Percentiles rank a stretch among this genome's conserved stretches.
Evolutionary conservation across 2,797 vertebrate species (phyloP).

Genomic region (Helostoma temminkii): DNA sequence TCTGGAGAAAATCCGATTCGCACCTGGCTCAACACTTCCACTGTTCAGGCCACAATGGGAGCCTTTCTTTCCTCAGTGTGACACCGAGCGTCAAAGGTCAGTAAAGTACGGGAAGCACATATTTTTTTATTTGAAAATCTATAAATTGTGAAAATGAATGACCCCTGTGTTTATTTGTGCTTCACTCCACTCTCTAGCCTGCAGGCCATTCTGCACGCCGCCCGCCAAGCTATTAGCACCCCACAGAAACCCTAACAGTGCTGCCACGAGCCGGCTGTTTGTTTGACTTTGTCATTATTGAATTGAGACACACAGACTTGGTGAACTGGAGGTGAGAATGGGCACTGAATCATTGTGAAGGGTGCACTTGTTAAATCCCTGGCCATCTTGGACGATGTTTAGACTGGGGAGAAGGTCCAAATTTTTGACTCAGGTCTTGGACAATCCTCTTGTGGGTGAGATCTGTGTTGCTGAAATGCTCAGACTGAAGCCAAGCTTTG

Average conservation of each 20-base stretch:
- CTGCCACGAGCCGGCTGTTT: constrained; percentile 70
- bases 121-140: constrained; percentile 81
- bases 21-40: constrained; percentile 67
- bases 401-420: constrained; percentile 64
- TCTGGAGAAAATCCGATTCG: constrained; percentile 53
- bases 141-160: constrained; percentile 82
- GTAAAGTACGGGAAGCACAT: constrained; percentile 77
- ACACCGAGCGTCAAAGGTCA: constrained; percentile 69
- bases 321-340: constrained; percentile 55
- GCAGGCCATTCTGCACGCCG: constrained; percentile 62
- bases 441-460: constrained; percentile 48
- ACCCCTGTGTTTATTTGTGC: constrained; percentile 80
- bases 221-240: constrained; percentile 75
- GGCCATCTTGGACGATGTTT: constrained; percentile 67
- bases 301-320: constrained; percentile 60
- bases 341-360: constrained; percentile 62
- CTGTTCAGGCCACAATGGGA: constrained; percentile 68
- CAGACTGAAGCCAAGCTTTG: constrained; percentile 56
- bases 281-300: constrained; percentile 79
- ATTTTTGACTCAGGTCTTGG: constrained; percentile 56
- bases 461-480: constrained; percentile 47
- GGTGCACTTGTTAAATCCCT: constrained; percentile 70
- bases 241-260: constrained; percentile 62
- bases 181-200: constrained; percentile 53
- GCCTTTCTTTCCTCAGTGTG: constrained; percentile 69